Evolutionary conservation across 2,113 vertebrate species (phyloP).

Genomic region (Corydoras maculifer): DNA sequence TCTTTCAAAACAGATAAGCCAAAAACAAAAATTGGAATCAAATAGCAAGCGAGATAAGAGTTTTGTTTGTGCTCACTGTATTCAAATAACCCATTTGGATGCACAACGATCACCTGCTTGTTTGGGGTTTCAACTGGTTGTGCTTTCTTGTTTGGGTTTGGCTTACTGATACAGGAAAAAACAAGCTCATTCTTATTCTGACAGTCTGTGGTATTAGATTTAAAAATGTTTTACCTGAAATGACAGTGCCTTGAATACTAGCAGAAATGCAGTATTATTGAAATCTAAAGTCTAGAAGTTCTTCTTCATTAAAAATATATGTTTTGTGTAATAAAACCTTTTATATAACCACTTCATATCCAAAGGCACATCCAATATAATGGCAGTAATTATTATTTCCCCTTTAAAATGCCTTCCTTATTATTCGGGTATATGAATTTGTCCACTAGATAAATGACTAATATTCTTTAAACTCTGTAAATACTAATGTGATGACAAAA

Average conservation of each 20-base stretch:
- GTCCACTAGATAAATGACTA: too few relatives aligned
- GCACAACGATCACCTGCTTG: conserved; percentile 28
- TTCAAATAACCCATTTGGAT: conserved; percentile 22
- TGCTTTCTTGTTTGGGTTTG: conserved; percentile 23
- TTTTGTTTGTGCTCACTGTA: conserved; percentile 25
- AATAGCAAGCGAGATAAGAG: conserved; percentile 42
- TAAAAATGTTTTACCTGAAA: background rate
- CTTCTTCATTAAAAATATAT: conserved; percentile 12
- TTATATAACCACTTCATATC: conserved; percentile 1
- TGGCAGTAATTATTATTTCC: conserved; percentile 18
- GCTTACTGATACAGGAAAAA: background rate
- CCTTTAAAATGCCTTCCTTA: conserved; percentile 17
- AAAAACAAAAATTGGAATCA: conserved; percentile 51
- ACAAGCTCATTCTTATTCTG: conserved; percentile 13
- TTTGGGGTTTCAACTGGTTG: conserved; percentile 42
- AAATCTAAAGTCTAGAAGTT: conserved; percentile 1
- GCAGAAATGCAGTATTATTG: background rate
- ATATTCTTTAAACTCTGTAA: too few relatives aligned
- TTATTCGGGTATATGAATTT: too few relatives aligned
- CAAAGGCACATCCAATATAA: background rate
- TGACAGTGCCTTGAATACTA: background rate
- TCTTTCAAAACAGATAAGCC: conserved; percentile 59
- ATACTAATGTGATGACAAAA: too few relatives aligned
- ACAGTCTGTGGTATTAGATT: background rate
- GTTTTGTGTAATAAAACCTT: conserved; percentile 10